Conservation (phyloP, 2,113 vertebrate genomes). For the Stomatorhinus ivindoensis region DNA sequence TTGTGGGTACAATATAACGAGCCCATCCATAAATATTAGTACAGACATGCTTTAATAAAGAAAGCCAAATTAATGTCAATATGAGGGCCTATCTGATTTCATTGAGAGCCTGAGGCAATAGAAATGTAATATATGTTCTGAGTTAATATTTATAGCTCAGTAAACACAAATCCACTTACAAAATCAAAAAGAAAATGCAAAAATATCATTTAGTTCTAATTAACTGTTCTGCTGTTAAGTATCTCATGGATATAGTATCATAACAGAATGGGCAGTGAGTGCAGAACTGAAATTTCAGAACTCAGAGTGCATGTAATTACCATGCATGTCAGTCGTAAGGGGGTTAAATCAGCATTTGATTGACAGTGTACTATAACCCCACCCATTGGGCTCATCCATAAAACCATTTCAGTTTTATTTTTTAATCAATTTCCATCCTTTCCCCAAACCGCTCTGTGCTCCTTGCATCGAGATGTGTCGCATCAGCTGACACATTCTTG, state of each 20-base stretch:
- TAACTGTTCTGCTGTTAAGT: not conserved
- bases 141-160: constrained; percentile 8
- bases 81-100: not conserved
- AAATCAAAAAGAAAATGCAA: not conserved
- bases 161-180: not conserved
- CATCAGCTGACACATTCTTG: not conserved
- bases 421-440: not conserved
- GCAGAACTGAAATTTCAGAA: not conserved
- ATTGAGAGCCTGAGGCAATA: not conserved
- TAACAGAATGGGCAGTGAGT: not conserved
- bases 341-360: not conserved
- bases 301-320: not conserved
- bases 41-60: not conserved
- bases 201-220: not conserved
- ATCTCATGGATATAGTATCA: not conserved
- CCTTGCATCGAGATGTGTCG: not conserved
- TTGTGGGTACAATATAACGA: not conserved
- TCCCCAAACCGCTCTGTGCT: not conserved
- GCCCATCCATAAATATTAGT: not conserved
- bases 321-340: not conserved
- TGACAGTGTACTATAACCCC: not conserved
- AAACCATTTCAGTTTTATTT: not conserved
- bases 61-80: not conserved
- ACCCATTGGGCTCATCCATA: not conserved
- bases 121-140: not conserved